Conservation (phyloP, 2,888 invertebrate genomes). For the Atethmia centrago region DNA sequence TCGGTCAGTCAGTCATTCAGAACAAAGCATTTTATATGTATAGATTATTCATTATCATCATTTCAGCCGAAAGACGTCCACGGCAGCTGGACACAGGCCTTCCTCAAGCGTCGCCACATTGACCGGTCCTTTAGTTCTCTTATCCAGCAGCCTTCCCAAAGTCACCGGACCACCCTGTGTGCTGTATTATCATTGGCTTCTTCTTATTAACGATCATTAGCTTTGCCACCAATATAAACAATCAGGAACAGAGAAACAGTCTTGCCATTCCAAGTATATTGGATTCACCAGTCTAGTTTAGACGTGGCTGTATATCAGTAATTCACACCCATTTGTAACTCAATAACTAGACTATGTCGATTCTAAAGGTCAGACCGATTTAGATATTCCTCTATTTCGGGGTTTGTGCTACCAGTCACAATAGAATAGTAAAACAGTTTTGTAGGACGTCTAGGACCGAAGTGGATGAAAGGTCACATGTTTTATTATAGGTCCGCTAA, state of each 20-base stretch:
- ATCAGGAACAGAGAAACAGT: not conserved
- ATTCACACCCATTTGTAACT: constrained; percentile 8
- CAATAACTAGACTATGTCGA: constrained; percentile 1
- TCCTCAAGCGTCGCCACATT: not conserved
- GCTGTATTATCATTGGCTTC: not conserved
- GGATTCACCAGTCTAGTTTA: not conserved
- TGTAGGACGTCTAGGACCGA: not conserved
- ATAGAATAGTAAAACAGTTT: not conserved
- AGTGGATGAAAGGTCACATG: not conserved
- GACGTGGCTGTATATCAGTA: not conserved
- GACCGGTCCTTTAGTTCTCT: not conserved
- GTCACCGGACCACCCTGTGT: no score
- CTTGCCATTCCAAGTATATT: not conserved
- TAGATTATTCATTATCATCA: not conserved
- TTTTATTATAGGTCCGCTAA: not conserved
- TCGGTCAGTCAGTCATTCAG: no score
- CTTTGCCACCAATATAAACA: not conserved
- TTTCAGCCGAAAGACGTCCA: not conserved
- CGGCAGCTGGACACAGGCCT: not conserved
- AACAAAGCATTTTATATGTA: no score
- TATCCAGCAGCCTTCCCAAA: not conserved
- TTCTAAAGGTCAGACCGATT: not conserved
- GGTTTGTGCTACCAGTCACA: not conserved
- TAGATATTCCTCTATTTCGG: not conserved
- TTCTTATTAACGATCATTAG: not conserved